Evolutionary conservation across 2,797 vertebrate species (phyloP), one percentile per base, ranked within the genome.

Genomic region (Vireo griseus): DNA sequence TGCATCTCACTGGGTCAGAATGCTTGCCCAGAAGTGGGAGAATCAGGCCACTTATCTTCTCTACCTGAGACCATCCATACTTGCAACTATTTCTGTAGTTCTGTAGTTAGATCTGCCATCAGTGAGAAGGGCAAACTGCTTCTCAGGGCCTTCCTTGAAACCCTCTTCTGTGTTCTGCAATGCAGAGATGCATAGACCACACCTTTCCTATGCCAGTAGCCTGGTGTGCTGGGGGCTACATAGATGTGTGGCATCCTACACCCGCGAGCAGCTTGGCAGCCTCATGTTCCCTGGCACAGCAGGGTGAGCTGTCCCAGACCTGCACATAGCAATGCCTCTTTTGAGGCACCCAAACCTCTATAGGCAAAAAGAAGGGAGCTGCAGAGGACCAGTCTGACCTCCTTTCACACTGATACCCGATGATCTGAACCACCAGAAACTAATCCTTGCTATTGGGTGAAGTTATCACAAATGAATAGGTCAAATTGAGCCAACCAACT

Each of bases 171-270:
- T 39, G n/a, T 58, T 81, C 66, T 39, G 12, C 2, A 9, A 9
- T 16, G 22, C 48, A 50, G 26, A 33, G 24, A 4, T 16, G 10
- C 29, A 61, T 42, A 61, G 11, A 16, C 3, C 1, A 18, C 39
- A 57, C 29, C 26, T 69, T 50, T 77, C 39, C 29, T 20, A 0
- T 18, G 10, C 0, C 2, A 62, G 61, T 5, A 59, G 21, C n/a
- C 55, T 1, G 1, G 5, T 9, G 35, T 40, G 25, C 17, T 37
- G 20, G 7, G 28, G 42, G 45, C 16, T 55, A 0, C 0, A 0
- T 2, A 0, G 5, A 14, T 2, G 6, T 9, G 33, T 65, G 58
- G 9, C 5, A 2, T 11, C 15, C 2, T 26, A 15, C 2, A 4
- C 35, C 42, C 42, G 42, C 42, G 58, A 9, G 10, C 62, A 81